Conservation (phyloP, 2,888 invertebrate genomes). For the Drosophila gaucha region DNA sequence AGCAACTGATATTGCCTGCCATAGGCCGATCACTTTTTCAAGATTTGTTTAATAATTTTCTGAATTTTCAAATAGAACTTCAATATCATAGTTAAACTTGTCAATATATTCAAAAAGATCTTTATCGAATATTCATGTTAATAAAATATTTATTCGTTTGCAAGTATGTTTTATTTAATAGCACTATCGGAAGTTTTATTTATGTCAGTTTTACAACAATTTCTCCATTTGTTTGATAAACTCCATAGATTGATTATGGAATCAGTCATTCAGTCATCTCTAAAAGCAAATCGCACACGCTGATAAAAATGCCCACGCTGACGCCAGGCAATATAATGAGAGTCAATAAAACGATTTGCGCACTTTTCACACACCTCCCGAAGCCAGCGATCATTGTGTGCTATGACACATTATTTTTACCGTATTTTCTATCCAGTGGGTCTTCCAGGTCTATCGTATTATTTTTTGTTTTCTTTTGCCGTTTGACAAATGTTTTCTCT, state of each 20-base stretch:
- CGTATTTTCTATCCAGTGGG: neutral
- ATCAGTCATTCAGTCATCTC: neutral
- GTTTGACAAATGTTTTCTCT: slow-evolving; percentile 25
- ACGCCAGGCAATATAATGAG: neutral
- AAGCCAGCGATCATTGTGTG: too few species aligned
- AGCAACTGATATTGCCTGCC: neutral
- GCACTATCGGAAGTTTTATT: too few species aligned
- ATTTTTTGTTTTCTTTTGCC: slow-evolving; percentile 3
- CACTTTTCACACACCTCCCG: too few species aligned
- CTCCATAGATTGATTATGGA: too few species aligned
- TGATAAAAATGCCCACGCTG: neutral
- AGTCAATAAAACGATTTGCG: slow-evolving; percentile 5
- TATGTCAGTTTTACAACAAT: too few species aligned
- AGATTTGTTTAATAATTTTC: neutral
- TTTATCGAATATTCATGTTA: too few species aligned
- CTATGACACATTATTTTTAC: slow-evolving; percentile 15
- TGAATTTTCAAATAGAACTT: too few species aligned
- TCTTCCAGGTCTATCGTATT: neutral
- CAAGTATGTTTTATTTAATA: too few species aligned
- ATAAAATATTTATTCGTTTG: too few species aligned
- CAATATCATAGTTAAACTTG: too few species aligned
- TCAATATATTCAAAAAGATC: too few species aligned
- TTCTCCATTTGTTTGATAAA: neutral
- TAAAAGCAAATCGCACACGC: neutral
- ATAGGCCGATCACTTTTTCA: neutral